A percentile compares a stretch with the other conserved stretches of the same genome.
phyloP scores from a whole-genome alignment of 2,888 invertebrate species.

The Dasypolia templi region DNA sequence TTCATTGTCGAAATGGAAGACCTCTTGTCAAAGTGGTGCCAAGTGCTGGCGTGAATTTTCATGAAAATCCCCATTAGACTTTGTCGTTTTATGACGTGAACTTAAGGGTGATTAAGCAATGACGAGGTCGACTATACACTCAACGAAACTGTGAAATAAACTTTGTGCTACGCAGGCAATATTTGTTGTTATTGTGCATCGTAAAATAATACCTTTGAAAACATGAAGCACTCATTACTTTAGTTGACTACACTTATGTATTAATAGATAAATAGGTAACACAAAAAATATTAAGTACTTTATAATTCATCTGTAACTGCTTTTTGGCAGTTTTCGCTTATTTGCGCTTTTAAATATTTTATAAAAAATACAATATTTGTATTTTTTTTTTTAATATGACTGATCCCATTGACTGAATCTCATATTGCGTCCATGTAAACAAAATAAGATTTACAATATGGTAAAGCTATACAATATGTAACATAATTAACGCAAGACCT shows the following conservation, averaged over 20 bases:
- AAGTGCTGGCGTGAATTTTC: too few relatives aligned
- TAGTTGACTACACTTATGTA: not conserved
- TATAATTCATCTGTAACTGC: not conserved
- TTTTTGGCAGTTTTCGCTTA: not conserved
- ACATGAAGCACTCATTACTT: not conserved
- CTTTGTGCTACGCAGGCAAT: not conserved
- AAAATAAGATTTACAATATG: conserved; percentile 17
- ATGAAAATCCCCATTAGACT: too few relatives aligned
- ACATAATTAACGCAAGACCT: too few relatives aligned
- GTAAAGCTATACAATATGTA: not conserved
- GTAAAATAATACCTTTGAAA: not conserved
- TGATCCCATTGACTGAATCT: conserved; percentile 45
- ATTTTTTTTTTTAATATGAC: conserved; percentile 15
- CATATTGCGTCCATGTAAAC: conserved; percentile 42
- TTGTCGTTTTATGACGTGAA: too few relatives aligned
- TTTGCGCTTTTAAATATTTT: not conserved
- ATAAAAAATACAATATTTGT: not conserved
- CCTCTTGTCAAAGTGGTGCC: too few relatives aligned
- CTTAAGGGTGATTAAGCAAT: too few relatives aligned
- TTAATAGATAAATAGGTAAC: not conserved
- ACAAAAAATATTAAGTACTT: not conserved
- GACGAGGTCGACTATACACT: not conserved
- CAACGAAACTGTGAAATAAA: not conserved
- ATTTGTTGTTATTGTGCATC: not conserved
- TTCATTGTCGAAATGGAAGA: too few relatives aligned